Base-by-base conservation (phyloP, 2,888 invertebrate species). In the Cataglyphis rosenhaueri region DNA sequence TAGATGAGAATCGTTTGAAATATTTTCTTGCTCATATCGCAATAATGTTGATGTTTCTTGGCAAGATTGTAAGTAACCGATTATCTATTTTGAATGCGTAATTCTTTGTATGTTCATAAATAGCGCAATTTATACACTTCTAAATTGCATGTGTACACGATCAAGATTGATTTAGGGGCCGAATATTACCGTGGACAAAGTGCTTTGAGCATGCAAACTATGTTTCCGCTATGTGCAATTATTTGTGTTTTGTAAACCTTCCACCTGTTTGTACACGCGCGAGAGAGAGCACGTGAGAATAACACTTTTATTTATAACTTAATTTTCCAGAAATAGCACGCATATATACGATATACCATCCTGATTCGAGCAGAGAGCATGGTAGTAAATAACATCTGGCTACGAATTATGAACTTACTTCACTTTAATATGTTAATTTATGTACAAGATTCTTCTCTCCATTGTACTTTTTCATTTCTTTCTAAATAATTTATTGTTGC, bases 1-100 rank as follows among this genome's bases (percentile, higher is more conserved):
- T 74, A 78, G 82, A 85, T 83, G 85, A 75, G 75, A 66, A 89
- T 88, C 86, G 85, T 84, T 82, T 62, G 64, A 78, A 83, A 78
- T 68, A 62, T 65, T 61, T 44, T 82, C 44, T 78, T 57, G 70
- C 61, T 75, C 81, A 82, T 81, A 83, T 76, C 21, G 78, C 66
- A 65, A 10, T 52, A 52, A 64, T 71, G 70, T 66, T 76, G 59
- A 83, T 81, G 65, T 83, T 86, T 87, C 84, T 86, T 89, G 89
- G 87, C 89, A 86, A 48, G 8, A 32, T 68, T 82, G 82, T 86
- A 85, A 85, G 75, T 52, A 48, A 48, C 66, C 15, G 62, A 21
- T 62, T 62, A 62, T 35, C 6, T 35, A 44, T 21, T n/a, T 62
- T 32, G 15, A 18, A 74, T 32, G 15, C 1, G 44, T 61, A 61